These are phyloP conservation scores for Enteromius mattozi DNA, from an alignment of 2,797 vertebrate species.

Conservation along the genomic window DNA sequence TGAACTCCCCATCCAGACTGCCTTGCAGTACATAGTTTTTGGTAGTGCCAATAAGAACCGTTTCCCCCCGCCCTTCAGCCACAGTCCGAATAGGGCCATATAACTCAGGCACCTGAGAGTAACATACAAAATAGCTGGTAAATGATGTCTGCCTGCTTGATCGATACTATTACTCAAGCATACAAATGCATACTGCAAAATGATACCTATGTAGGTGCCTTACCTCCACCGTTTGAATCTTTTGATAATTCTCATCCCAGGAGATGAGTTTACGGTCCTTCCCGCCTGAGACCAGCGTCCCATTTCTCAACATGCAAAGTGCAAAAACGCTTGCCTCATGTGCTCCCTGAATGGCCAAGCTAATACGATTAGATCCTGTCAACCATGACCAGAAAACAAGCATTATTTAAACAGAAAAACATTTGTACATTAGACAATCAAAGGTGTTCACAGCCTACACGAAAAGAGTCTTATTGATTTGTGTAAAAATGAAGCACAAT, in stretches of 20 bases:
- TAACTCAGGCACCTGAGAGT: slow-evolving; percentile 88
- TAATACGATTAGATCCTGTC: slow-evolving; percentile 95
- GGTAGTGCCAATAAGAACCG: slow-evolving; percentile 93
- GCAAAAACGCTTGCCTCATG: slow-evolving; percentile 97
- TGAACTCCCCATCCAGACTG: slow-evolving; percentile 88
- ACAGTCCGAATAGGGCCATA: slow-evolving; percentile 95
- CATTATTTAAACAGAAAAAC: slow-evolving; percentile 39
- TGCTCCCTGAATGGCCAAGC: slow-evolving; percentile 90
- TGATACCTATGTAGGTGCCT: slow-evolving; percentile 41
- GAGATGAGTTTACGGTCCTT: slow-evolving; percentile 94
- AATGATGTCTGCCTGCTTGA: neutral
- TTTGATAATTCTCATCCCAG: slow-evolving; percentile 93
- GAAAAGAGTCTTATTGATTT: neutral
- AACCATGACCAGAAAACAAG: slow-evolving; percentile 31
- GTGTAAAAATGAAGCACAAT: neutral
- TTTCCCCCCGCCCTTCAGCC: slow-evolving; percentile 90
- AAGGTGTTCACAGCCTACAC: slow-evolving; percentile 3
- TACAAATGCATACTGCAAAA: neutral
- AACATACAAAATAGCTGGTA: neutral
- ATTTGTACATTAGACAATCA: slow-evolving; percentile 10
- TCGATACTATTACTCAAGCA: neutral
- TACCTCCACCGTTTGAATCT: slow-evolving; percentile 91
- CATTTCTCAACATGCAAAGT: slow-evolving; percentile 93
- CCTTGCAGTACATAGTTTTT: slow-evolving; percentile 94
- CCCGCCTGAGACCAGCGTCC: slow-evolving; percentile 92